Evolutionary conservation across 2,113 vertebrate genomes (phyloP), one percentile per base, ranked within the genome.

Genomic region (Naja naja): DNA sequence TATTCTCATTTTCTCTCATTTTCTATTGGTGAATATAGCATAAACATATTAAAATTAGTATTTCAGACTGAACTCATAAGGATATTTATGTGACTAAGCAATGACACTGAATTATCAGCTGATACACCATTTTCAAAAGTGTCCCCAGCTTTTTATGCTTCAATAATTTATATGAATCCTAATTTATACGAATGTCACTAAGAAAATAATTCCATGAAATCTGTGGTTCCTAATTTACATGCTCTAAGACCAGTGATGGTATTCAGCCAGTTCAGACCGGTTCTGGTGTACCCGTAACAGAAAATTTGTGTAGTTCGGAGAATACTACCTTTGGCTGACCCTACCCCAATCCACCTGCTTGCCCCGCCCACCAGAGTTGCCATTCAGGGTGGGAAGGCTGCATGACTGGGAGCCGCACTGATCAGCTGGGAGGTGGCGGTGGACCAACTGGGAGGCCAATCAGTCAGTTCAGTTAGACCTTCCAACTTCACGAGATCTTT

Each of bases 291-390:
- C 47, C 47, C 47, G 1, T 49, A 49, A 49, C 7, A 1, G 47
- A 49, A 49, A 49, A 49, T 49, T 49, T 49, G 47, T 7, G 8
- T 49, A 49, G 47, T 49, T 49, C 47, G 7, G 47, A 49, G 1
- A 49, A 49, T 49, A 49, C 47, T 9, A 49, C 47, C 8, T 49
- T 8, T 49, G 47, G 47, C 47, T 49, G 47, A 8, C 47, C 47
- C 47, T 49, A 8, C 47, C 47, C 47, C 47, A 7, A 49, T 8
- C 47, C 1, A 9, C 47, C 8, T 9, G 47, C 47, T 49, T 49
- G 8, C 8, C 7, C 47, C 1, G 5, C 6, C 6, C 47, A 47
- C 6, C 1, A 1, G 47, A 8, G 0, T 49, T 8, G 47, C 47
- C 47, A 8, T 9, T 49, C 47, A 49, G 47, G 45, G 47, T 49